Percentiles rank a stretch among this genome's conserved stretches.
phyloP scores from a whole-genome alignment of 1,140 invertebrate genomes.

The Mactra quadrangularis region DNA sequence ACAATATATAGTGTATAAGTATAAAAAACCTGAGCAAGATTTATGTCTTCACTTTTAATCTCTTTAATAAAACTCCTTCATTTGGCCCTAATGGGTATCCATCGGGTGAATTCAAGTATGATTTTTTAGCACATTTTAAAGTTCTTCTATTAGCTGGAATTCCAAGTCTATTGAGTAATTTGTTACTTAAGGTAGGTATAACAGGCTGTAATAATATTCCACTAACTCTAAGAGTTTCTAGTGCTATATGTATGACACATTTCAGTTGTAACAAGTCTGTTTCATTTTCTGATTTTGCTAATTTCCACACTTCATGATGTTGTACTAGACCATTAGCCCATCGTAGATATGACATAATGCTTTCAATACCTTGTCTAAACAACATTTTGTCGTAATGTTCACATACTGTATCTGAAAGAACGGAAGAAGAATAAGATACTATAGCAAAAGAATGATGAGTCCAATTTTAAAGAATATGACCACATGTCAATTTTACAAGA shows the following conservation, averaged over 20 bases:
- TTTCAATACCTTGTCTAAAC: constrained; percentile 93
- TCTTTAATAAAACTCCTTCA: constrained; percentile 58
- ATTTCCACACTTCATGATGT: constrained; percentile 93
- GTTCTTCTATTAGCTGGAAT: constrained; percentile 69
- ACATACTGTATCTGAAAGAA: constrained; percentile 77
- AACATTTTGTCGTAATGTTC: constrained; percentile 90
- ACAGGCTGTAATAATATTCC: constrained; percentile 87
- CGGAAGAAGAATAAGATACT: no score
- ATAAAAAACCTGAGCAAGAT: no score
- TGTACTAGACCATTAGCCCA: constrained; percentile 94
- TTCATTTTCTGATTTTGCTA: constrained; percentile 86
- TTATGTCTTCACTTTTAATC: constrained; percentile 31
- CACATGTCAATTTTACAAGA: no score
- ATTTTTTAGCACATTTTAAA: constrained; percentile 53
- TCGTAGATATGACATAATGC: constrained; percentile 89
- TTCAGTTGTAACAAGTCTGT: constrained; percentile 86
- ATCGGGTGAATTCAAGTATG: constrained; percentile 41
- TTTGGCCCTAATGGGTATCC: constrained; percentile 40
- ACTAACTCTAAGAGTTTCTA: constrained; percentile 89
- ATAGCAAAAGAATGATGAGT: no score
- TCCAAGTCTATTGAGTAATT: constrained; percentile 85
- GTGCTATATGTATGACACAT: constrained; percentile 90
- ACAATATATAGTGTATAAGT: no score
- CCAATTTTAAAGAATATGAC: no score
- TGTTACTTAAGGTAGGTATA: constrained; percentile 89